Base-by-base conservation (phyloP, 2,888 invertebrate genomes). In the Pherbina coryleti region DNA sequence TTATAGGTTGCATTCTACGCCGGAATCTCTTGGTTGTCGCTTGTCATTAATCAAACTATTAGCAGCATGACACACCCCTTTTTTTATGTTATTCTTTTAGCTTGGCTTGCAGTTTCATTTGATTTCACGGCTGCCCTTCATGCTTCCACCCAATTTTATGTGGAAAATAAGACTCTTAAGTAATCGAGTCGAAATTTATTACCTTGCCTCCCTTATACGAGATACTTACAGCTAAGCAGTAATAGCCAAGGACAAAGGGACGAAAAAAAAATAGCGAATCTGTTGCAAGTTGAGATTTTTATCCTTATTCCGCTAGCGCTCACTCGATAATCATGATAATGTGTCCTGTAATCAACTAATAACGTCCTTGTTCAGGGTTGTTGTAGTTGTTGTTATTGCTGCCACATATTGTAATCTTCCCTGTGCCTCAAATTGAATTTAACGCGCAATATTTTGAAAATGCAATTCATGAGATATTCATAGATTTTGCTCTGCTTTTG, bases 271-370 rank as follows among this genome's bases (percentile, higher is more conserved):
- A 17, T 25, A 5, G 76, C 69, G 74, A 76, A 70, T 71, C 75
- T 78, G 79, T 79, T 78, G 79, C 77, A 49, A 74, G 74, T 79
- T 76, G 79, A 81, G 76, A 80, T 80, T 81, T 74, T 78, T 80
- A 75, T 80, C 75, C 57, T 14, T 19, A 44, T 80, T 72, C 37
- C 31, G 31, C 49, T 62, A 75, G 75, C 81, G 79, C 83, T 82
- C 86, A 88, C 87, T 86, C 87, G 86, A 90, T 90, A 90, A 90
- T 90, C 89, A 90, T 86, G 88, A 90, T 90, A 90, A 90, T 90
- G 89, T 86, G 89, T 89, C 89, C 89, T 90, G 90, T 90, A 90
- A 90, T 90, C 90, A 90, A 90, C 90, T 90, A 90, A 90, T 90
- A 90, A 90, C 88, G 86, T 86, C 85, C 85, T 85, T 86, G 84